Evolutionary conservation across 2,888 invertebrate genomes (phyloP).

Genomic region (Lasioglossum villosulum): DNA sequence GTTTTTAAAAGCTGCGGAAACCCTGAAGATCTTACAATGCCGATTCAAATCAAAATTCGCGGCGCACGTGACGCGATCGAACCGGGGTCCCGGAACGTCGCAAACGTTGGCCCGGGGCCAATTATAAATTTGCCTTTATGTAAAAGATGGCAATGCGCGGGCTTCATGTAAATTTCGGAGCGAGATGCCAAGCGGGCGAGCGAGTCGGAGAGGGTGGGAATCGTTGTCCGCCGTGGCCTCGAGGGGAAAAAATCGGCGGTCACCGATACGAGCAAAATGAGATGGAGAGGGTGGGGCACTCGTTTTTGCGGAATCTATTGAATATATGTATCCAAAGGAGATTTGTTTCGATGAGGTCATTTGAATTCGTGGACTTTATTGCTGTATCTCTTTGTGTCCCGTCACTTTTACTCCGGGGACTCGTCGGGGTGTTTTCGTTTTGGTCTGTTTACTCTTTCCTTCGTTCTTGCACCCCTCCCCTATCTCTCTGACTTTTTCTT

Average conservation of each 20-base stretch:
- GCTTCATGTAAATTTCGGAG: slow-evolving; percentile 58
- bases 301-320: slow-evolving; percentile 18
- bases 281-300: neutral
- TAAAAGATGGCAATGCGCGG: slow-evolving; percentile 43
- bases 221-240: slow-evolving; percentile 25
- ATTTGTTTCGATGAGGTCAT: slow-evolving; percentile 39
- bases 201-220: slow-evolving; percentile 26
- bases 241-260: neutral
- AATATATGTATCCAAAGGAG: slow-evolving; percentile 24
- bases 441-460: neutral
- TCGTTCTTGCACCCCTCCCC: neutral
- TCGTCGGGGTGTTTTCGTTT: neutral
- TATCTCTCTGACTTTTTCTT: neutral
- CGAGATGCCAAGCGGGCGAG: slow-evolving; percentile 31
- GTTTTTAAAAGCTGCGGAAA: neutral
- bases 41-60: slow-evolving; percentile 61
- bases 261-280: slow-evolving; percentile 18
- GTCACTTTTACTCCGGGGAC: neutral
- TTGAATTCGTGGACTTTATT: slow-evolving; percentile 33
- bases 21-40: neutral
- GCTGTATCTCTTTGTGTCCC: neutral
- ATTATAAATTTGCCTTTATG: slow-evolving; percentile 68
- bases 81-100: slow-evolving; percentile 31
- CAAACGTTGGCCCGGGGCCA: slow-evolving; percentile 62
- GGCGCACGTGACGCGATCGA: slow-evolving; percentile 45